These are phyloP conservation scores for Australoheros scitulus DNA, from an alignment of 2,113 vertebrate species.

Conservation along the genomic window DNA sequence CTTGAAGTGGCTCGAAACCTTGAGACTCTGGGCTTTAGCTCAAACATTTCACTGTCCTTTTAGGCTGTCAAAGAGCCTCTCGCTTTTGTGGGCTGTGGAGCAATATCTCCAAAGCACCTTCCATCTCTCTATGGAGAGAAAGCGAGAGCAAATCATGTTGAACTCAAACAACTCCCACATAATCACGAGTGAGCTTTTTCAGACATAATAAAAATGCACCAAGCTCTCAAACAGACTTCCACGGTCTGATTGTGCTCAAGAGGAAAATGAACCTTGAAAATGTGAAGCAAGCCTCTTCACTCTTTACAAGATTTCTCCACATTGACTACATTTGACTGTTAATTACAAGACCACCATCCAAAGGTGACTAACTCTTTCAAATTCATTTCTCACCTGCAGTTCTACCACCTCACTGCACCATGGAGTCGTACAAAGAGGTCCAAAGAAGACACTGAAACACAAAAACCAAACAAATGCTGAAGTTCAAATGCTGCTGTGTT, in stretches of 20 bases:
- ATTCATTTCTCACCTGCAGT: neutral
- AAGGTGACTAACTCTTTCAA: constrained; percentile 24
- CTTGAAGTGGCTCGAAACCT: constrained; percentile 40
- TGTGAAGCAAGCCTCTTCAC: constrained; percentile 37
- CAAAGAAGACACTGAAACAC: neutral
- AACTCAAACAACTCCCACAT: constrained; percentile 65
- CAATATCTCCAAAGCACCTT: constrained; percentile 50
- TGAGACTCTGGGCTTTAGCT: constrained; percentile 21
- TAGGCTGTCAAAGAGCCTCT: constrained; percentile 21
- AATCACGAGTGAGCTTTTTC: constrained; percentile 66
- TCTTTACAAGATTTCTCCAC: constrained; percentile 20
- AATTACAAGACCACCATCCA: neutral
- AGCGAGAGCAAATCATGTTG: constrained; percentile 44
- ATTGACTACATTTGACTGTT: constrained; percentile 26
- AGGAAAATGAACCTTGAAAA: constrained; percentile 55
- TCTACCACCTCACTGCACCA: neutral
- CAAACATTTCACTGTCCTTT: constrained; percentile 38
- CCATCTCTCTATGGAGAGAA: constrained; percentile 42
- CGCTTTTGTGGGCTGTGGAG: constrained; percentile 20
- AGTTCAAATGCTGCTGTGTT: neutral
- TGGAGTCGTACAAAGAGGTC: neutral
- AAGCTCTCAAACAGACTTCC: constrained; percentile 46
- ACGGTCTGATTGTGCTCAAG: constrained; percentile 54
- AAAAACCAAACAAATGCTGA: neutral
- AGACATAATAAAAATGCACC: constrained; percentile 66